Evolutionary conservation across 2,797 vertebrate genomes (phyloP), one percentile per base, ranked within the genome.

Genomic region (Diplodus sargus): DNA sequence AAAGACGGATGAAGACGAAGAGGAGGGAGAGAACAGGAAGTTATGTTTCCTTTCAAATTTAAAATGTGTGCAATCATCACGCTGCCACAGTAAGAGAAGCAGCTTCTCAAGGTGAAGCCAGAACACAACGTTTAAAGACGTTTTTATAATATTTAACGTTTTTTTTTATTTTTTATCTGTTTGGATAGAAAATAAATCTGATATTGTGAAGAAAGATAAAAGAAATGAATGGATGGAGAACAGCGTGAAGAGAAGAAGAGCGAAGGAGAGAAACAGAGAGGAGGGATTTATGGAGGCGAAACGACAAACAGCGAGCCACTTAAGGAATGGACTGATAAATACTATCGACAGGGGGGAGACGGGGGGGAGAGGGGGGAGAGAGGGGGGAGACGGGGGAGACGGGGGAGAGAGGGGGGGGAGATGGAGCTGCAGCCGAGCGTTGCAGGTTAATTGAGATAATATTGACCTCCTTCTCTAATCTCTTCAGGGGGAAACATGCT

Each of bases 381-480:
- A 94, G 93, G 65, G 65, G 22, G 23, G 14, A 14, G 20, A 18
- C 14, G n/a, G n/a, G n/a, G n/a, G n/a, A n/a, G n/a, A n/a, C n/a
- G n/a, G n/a, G n/a, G n/a, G n/a, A n/a, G n/a, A n/a, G n/a, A n/a
- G 56, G 25, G 25, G 54, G 28, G 79, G 49, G 82, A 20, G 85
- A 79, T 53, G 81, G 79, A 72, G 85, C 78, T 52, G 87, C 85
- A 59, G 85, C 2, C 22, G 85, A 87, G 86, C 89, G 80, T 84
- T 78, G 90, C 51, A 87, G 94, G 95, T 96, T 96, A 96, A 98
- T 96, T 96, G 96, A 96, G 57, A 88, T 88, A 93, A 94, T 96
- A 97, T 97, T 91, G 96, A 98, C 95, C 95, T 94, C 93, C 79
- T 90, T 81, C 93, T 94, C 94, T 94, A 90, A 86, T 85, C 88